phyloP scores from a whole-genome alignment of 2,113 vertebrate species.

The Seriola dumerili region DNA sequence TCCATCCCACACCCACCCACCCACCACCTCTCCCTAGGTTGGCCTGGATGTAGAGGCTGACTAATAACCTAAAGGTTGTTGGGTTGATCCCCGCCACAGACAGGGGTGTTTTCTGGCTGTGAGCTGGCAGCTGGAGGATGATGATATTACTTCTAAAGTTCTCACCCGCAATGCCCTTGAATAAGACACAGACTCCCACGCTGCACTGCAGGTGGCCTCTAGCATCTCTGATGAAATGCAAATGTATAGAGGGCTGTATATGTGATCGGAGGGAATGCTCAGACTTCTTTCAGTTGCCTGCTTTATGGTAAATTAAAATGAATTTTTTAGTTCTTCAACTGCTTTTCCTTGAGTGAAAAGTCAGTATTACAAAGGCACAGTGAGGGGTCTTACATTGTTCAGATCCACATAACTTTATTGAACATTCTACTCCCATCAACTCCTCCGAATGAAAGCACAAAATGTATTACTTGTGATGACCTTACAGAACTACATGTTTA shows the following conservation, averaged over 20 bases:
- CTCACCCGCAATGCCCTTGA: conserved; percentile 79
- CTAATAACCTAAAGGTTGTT: conserved; percentile 83
- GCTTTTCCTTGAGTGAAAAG: background rate
- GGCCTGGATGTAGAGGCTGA: conserved; percentile 79
- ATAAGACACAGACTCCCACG: conserved; percentile 72
- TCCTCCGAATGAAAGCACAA: background rate
- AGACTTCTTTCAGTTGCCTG: conserved; percentile 18
- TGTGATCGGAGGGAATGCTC: conserved; percentile 17
- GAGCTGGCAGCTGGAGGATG: conserved; percentile 78
- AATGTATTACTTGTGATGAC: background rate
- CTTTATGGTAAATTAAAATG: conserved; percentile 7
- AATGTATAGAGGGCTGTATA: conserved; percentile 57
- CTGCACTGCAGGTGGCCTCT: conserved; percentile 72
- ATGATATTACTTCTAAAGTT: conserved; percentile 79
- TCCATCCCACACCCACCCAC: conserved; percentile 70
- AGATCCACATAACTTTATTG: background rate
- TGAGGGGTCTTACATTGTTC: background rate
- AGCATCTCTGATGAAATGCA: conserved; percentile 72
- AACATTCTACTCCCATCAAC: background rate
- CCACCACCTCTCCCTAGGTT: conserved; percentile 73
- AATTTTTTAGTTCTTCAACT: background rate
- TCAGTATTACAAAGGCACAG: conserved; percentile 5
- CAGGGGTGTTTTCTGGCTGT: conserved; percentile 77
- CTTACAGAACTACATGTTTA: background rate
- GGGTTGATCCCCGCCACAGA: conserved; percentile 80